These are phyloP conservation scores for Aphelenchoides besseyi DNA, from an alignment of 1,140 invertebrate genomes.

Conservation along the genomic window DNA sequence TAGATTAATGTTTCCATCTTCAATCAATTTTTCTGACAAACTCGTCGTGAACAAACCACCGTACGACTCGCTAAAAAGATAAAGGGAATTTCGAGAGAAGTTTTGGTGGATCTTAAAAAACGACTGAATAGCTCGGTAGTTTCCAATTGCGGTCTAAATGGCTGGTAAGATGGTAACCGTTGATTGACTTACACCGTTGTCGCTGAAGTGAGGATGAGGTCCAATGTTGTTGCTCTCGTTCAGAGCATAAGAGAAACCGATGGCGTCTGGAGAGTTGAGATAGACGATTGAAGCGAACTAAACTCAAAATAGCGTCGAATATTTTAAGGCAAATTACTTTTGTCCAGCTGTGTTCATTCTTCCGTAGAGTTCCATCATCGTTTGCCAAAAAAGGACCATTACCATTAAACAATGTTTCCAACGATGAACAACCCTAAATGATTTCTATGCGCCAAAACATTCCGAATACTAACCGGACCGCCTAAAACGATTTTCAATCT, in stretches of 20 bases:
- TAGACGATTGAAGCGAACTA: slow-evolving; percentile 15
- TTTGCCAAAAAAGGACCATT: neutral
- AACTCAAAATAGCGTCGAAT: slow-evolving; percentile 6
- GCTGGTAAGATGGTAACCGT: neutral
- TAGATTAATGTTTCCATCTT: slow-evolving; percentile 12
- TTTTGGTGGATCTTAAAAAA: slow-evolving; percentile 8
- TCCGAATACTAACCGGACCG: neutral
- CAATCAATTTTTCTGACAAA: neutral
- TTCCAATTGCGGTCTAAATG: slow-evolving; percentile 1
- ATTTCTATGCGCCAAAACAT: no score
- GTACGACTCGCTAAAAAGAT: neutral
- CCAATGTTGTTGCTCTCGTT: neutral
- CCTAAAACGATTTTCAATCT: neutral
- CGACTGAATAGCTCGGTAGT: neutral
- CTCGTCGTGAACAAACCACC: neutral
- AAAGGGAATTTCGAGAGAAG: neutral
- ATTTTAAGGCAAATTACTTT: neutral
- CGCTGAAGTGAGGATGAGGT: neutral
- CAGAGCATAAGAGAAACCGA: slow-evolving; percentile 2
- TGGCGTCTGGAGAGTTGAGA: neutral
- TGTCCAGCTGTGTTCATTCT: slow-evolving; percentile 9
- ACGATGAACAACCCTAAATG: slow-evolving; percentile 5
- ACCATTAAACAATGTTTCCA: neutral
- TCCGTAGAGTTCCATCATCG: neutral
- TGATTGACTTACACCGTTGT: neutral